Evolutionary conservation across 2,797 vertebrate genomes (phyloP).

Genomic region (Brachymystax lenok): DNA sequence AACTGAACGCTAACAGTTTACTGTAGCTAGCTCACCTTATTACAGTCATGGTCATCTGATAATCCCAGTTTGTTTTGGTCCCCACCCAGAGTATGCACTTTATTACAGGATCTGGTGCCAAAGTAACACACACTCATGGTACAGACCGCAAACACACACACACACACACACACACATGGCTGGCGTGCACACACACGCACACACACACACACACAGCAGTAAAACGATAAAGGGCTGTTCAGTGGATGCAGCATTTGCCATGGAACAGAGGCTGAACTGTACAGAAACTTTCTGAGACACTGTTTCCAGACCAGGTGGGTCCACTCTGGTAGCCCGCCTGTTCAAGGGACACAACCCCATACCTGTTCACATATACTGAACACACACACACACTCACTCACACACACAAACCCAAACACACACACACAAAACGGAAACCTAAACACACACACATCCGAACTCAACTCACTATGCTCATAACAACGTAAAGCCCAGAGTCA

Average conservation of each 20-base stretch:
- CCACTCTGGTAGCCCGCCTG: slow-evolving; percentile 11
- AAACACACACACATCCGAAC: slow-evolving; percentile 1
- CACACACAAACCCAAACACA: background rate
- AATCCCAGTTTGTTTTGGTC: slow-evolving; percentile 71
- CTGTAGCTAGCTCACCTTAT: too few relatives aligned
- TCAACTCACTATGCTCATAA: slow-evolving; percentile 52
- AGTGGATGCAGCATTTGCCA: slow-evolving; percentile 47
- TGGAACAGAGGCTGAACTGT: slow-evolving; percentile 50
- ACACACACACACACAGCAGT: slow-evolving; percentile 41
- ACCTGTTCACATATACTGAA: slow-evolving; percentile 35
- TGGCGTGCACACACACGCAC: background rate
- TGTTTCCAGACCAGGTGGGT: slow-evolving; percentile 69
- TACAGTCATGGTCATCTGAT: slow-evolving; percentile 58
- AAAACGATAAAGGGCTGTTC: slow-evolving; percentile 64
- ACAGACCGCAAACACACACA: background rate
- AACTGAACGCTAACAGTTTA: too few relatives aligned
- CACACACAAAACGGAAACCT: background rate
- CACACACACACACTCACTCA: background rate
- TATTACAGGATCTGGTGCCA: slow-evolving; percentile 62
- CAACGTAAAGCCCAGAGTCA: slow-evolving; percentile 57
- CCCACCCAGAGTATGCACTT: slow-evolving; percentile 63
- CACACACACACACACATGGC: background rate
- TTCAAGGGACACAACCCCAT: slow-evolving; percentile 11
- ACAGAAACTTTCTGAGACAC: background rate
- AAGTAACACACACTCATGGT: slow-evolving; percentile 22